Conservation (phyloP, 2,888 invertebrate genomes). For the Dexiosoma caninum region DNA sequence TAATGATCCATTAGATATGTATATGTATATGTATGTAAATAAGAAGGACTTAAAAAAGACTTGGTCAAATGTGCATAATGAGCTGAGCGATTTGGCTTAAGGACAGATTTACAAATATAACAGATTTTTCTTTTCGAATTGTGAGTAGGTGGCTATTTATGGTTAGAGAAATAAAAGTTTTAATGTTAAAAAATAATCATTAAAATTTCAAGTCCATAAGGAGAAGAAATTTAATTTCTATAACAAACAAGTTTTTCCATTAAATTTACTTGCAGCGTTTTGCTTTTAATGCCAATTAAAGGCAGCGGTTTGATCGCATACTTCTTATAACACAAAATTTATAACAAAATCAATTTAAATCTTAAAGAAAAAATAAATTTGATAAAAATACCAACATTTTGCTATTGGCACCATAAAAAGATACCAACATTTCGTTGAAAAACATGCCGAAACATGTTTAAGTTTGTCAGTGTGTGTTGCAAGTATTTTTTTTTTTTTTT, state of each 20-base stretch:
- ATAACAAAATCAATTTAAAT: not conserved
- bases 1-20: conserved; percentile 49
- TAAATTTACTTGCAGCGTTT: not conserved
- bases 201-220: not conserved
- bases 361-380: too few relatives aligned
- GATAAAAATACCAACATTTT: too few relatives aligned
- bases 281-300: not conserved
- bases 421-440: not conserved
- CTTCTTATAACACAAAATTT: not conserved
- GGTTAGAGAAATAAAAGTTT: not conserved
- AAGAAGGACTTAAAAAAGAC: not conserved
- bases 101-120: not conserved
- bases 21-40: too few relatives aligned
- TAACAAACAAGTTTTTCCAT: not conserved
- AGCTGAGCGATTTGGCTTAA: conserved; percentile 5
- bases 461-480: conserved; percentile 31
- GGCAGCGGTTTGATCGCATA: not conserved
- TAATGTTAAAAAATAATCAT: not conserved
- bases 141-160: not conserved
- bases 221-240: not conserved
- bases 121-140: not conserved
- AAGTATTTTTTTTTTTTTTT: conserved; percentile 23
- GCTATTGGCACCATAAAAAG: too few relatives aligned
- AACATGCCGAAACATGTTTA: not conserved
- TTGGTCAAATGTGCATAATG: conserved; percentile 53